phyloP scores from a whole-genome alignment of 1,140 invertebrate species.

The Drosophila simulans region DNA sequence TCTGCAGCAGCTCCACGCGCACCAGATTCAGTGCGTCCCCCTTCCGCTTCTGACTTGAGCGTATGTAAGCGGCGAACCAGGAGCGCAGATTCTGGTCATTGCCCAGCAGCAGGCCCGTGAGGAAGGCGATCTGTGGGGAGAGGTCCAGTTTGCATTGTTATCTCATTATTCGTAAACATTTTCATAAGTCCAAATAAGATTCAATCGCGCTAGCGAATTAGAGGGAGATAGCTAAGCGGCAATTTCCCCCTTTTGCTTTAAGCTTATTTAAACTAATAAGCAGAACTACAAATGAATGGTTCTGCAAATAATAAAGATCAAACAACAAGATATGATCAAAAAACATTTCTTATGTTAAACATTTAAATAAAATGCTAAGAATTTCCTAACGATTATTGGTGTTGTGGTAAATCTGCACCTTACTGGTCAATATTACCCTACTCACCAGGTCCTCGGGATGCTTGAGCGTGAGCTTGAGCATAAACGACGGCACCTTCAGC shows the following conservation, averaged over 20 bases:
- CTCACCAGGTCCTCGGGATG: conserved; percentile 80
- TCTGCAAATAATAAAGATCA: no score
- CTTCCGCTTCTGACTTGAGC: conserved; percentile 95
- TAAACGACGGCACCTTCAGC: conserved; percentile 92
- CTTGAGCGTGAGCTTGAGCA: conserved; percentile 80
- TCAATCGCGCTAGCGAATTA: background rate
- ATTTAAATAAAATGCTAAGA: no score
- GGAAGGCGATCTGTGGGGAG: conserved; percentile 90
- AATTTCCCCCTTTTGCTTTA: background rate
- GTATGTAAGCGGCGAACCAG: conserved; percentile 96
- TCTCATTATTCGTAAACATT: background rate
- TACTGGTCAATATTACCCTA: conserved; percentile 1
- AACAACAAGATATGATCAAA: no score
- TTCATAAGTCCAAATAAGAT: background rate
- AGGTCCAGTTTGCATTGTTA: background rate
- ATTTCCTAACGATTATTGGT: no score
- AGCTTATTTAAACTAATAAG: background rate
- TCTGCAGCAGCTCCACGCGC: conserved; percentile 91
- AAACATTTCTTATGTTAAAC: no score
- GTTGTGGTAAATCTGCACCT: background rate
- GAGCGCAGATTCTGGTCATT: conserved; percentile 94
- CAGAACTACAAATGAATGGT: background rate
- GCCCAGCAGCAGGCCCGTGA: conserved; percentile 95
- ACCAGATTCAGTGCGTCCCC: conserved; percentile 90
- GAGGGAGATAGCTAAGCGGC: background rate